Conservation (phyloP, 2,888 invertebrate genomes). For the Dusona sp. region DNA sequence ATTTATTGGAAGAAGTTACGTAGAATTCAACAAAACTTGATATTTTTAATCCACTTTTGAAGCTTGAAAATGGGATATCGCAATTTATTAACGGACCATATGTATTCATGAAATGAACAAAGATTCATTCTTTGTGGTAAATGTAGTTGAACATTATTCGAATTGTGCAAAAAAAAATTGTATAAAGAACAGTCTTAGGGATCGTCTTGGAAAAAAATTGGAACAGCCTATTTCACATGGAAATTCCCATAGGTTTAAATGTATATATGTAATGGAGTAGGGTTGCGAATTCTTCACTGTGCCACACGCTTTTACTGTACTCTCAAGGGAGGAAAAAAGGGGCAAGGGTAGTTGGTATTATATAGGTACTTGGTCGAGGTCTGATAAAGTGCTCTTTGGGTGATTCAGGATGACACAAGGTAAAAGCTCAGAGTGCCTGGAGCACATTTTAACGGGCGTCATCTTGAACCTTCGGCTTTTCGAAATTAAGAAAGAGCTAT, state of each 20-base stretch:
- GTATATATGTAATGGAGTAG: conserved; percentile 10
- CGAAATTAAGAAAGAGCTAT: conserved; percentile 14
- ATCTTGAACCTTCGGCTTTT: conserved; percentile 19
- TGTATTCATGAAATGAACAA: background rate
- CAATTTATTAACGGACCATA: background rate
- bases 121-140: background rate
- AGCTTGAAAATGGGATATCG: background rate
- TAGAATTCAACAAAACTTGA: background rate
- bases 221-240: background rate
- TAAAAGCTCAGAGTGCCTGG: conserved; percentile 63
- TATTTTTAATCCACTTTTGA: background rate
- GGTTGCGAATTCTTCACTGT: conserved; percentile 39
- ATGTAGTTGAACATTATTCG: background rate
- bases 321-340: conserved; percentile 2
- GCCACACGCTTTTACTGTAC: conserved; percentile 33
- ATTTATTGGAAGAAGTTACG: background rate
- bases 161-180: background rate
- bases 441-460: conserved; percentile 45
- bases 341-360: conserved; percentile 19
- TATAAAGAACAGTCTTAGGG: too few species aligned
- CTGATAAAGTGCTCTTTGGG: conserved; percentile 72
- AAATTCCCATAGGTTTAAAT: background rate
- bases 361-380: conserved; percentile 63
- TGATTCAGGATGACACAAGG: conserved; percentile 72
- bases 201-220: background rate